Percentiles rank a stretch among this genome's conserved stretches.
These are phyloP conservation scores for Nyctibius grandis DNA, from an alignment of 2,797 vertebrate species.

Conservation along the genomic window DNA sequence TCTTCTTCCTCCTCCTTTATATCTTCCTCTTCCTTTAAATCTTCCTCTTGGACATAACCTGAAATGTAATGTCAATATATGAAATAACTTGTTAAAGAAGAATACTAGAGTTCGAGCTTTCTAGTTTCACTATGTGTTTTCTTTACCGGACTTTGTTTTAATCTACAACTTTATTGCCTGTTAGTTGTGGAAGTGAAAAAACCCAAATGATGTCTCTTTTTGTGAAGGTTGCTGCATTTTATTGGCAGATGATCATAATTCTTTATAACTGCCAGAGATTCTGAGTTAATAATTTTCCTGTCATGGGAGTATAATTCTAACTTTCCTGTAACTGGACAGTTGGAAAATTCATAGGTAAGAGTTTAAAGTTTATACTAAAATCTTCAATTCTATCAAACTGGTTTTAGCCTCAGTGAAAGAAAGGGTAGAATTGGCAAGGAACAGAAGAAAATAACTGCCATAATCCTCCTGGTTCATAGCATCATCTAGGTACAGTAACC, in stretches of 20 bases:
- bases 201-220: neutral
- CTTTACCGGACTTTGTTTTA: neutral
- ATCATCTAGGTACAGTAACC: neutral
- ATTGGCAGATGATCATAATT: constrained; percentile 52
- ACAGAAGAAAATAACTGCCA: neutral
- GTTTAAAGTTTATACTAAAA: constrained; percentile 57
- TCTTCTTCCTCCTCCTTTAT: constrained; percentile 88
- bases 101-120: neutral
- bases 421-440: neutral
- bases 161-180: neutral
- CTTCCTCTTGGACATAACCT: constrained; percentile 96
- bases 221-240: constrained; percentile 10
- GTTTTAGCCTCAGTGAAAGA: neutral
- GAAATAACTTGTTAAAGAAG: neutral
- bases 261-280: constrained; percentile 57
- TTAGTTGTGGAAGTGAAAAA: constrained; percentile 2
- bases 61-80: constrained; percentile 64
- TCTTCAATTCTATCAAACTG: constrained; percentile 26
- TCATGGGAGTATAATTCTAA: constrained; percentile 48
- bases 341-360: constrained; percentile 43
- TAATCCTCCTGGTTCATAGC: neutral
- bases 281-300: constrained; percentile 58
- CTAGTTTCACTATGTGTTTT: neutral
- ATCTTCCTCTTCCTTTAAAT: constrained; percentile 80
- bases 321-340: constrained; percentile 24